Evolutionary conservation across 2,113 vertebrate genomes (phyloP).

Genomic region (Balaenoptera acutorostrata): DNA sequence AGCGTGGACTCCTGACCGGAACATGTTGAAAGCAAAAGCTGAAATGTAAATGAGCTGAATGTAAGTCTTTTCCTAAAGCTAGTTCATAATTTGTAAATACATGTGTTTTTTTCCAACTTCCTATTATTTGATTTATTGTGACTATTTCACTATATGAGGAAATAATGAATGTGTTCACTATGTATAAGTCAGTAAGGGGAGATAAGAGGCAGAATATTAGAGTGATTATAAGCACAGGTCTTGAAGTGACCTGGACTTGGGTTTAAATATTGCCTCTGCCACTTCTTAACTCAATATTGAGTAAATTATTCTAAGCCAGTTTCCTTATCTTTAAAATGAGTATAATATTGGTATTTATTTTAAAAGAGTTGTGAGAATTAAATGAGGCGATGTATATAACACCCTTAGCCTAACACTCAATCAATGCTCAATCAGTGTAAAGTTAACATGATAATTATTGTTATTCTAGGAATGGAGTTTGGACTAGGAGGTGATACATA

Average conservation of each 20-base stretch:
- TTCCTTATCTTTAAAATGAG: not conserved
- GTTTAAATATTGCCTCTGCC: not conserved
- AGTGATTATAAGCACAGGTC: not conserved
- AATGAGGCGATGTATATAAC: not conserved
- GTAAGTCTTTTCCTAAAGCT: not conserved
- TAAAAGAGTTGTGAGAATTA: conserved; percentile 4
- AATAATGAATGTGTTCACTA: not conserved
- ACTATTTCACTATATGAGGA: not conserved
- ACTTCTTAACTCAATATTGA: not conserved
- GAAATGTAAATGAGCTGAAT: not conserved
- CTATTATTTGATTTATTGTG: not conserved
- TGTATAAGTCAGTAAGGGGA: not conserved
- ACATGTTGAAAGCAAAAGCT: not conserved
- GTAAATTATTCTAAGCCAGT: not conserved
- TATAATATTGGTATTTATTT: not conserved
- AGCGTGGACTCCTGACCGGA: accelerated
- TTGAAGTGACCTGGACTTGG: not conserved
- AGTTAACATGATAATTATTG: not conserved
- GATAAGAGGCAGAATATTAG: not conserved
- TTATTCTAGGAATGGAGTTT: not conserved
- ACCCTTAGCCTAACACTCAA: not conserved
- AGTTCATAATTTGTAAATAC: not conserved
- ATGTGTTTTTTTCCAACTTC: not conserved
- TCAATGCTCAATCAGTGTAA: not conserved
- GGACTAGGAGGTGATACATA: not conserved